These are phyloP conservation scores for Sebastiscus albofasciatus DNA, from an alignment of 2,797 vertebrate genomes.

Conservation along the genomic window DNA sequence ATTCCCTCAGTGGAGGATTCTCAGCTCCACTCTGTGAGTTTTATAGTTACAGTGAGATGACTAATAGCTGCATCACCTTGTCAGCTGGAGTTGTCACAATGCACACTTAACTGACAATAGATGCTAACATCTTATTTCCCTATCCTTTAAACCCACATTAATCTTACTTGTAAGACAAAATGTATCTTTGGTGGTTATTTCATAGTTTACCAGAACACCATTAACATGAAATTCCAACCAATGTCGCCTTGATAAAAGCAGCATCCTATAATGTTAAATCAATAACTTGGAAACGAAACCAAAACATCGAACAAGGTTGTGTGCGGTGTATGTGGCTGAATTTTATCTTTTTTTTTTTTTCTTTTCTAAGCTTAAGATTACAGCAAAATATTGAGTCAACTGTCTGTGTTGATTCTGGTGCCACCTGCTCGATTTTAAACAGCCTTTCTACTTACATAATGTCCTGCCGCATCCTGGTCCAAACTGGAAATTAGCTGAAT, in stretches of 20 bases:
- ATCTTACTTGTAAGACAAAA: not conserved
- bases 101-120: not conserved
- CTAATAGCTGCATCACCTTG: not conserved
- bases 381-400: constrained; percentile 30
- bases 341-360: not conserved
- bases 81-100: not conserved
- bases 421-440: constrained; percentile 57
- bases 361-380: constrained; percentile 25
- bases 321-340: not conserved
- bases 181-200: not conserved
- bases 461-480: constrained; percentile 29
- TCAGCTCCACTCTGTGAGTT: not conserved
- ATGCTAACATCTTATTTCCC: not conserved
- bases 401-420: constrained; percentile 39
- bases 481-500: constrained; percentile 9
- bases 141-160: not conserved
- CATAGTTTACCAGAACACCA: not conserved
- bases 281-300: not conserved
- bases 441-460: constrained; percentile 29
- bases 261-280: not conserved
- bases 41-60: constrained; percentile 16
- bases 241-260: not conserved
- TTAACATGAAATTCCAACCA: not conserved
- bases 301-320: not conserved
- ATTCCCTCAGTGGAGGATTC: constrained; percentile 6